Evolutionary conservation across 1,140 invertebrate species (phyloP).

Genomic region (Araneus ventricosus): DNA sequence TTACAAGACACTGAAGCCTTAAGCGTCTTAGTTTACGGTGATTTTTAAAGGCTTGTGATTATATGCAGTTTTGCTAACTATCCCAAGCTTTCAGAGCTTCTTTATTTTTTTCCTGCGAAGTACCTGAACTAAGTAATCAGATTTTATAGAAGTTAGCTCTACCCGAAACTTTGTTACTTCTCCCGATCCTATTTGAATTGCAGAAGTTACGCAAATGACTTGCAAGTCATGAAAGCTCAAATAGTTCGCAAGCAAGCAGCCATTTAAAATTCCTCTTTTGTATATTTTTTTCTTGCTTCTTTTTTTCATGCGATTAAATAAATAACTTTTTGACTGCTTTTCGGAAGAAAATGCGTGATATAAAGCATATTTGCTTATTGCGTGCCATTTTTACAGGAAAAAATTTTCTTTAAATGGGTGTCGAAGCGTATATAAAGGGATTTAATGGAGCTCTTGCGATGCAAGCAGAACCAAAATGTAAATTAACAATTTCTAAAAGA

Average conservation of each 20-base stretch:
- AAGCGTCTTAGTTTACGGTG: neutral
- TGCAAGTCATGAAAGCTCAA: constrained; percentile 48
- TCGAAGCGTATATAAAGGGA: constrained; percentile 54
- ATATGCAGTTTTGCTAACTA: constrained; percentile 19
- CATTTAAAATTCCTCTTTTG: constrained; percentile 48
- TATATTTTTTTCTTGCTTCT: constrained; percentile 19
- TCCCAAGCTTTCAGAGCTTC: neutral
- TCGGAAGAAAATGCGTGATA: constrained; percentile 55
- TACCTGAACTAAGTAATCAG: constrained; percentile 29
- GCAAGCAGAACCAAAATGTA: constrained; percentile 17
- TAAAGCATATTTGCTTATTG: constrained; percentile 63
- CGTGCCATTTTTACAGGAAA: constrained; percentile 5
- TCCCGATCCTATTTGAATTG: constrained; percentile 60
- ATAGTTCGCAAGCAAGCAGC: constrained; percentile 31
- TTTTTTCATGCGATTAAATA: constrained; percentile 55
- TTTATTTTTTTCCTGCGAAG: neutral
- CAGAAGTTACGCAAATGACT: constrained; percentile 65
- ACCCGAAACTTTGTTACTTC: constrained; percentile 49
- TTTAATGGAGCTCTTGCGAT: constrained; percentile 52
- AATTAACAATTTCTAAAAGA: constrained; percentile 58
- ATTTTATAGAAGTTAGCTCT: constrained; percentile 50
- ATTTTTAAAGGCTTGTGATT: constrained; percentile 33
- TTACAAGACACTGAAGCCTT: neutral
- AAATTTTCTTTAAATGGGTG: constrained; percentile 50
- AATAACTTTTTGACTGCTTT: constrained; percentile 65